phyloP scores from a whole-genome alignment of 2,113 vertebrate genomes.

The Haemorhous mexicanus region DNA sequence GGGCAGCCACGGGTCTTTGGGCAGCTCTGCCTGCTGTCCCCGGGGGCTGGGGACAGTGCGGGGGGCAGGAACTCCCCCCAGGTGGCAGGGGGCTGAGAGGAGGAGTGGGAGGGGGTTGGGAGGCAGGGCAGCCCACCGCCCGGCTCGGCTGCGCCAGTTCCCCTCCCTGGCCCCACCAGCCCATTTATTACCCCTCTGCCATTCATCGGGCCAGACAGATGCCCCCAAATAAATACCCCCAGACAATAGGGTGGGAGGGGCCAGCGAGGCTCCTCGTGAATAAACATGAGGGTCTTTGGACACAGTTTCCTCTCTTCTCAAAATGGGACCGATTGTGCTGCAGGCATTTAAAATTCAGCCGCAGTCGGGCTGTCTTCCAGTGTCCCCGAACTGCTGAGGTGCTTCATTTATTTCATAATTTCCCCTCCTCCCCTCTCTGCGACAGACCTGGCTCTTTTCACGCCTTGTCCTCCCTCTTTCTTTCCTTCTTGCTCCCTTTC shows the following conservation, averaged over 20 bases:
- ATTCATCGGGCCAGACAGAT: constrained; percentile 60
- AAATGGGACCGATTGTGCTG: constrained; percentile 59
- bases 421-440: neutral
- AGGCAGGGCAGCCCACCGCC: neutral
- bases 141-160: neutral
- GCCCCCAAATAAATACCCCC: constrained; percentile 65
- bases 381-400: constrained; percentile 28
- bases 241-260: constrained; percentile 63
- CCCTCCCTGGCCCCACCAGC: constrained; percentile 25
- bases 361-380: constrained; percentile 42
- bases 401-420: constrained; percentile 64
- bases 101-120: neutral
- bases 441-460: constrained; percentile 57
- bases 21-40: neutral
- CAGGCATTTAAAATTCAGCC: constrained; percentile 65
- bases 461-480: constrained; percentile 29
- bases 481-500: constrained; percentile 43
- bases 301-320: constrained; percentile 59
- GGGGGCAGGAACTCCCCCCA: neutral
- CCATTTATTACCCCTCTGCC: constrained; percentile 52
- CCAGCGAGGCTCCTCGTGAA: constrained; percentile 22
- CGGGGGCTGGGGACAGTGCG: rapidly evolving
- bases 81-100: neutral
- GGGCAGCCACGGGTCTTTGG: rapidly evolving
- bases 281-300: constrained; percentile 58